Evolutionary conservation across 2,888 invertebrate genomes (phyloP).

Genomic region (Rhogogaster chlorosoma): DNA sequence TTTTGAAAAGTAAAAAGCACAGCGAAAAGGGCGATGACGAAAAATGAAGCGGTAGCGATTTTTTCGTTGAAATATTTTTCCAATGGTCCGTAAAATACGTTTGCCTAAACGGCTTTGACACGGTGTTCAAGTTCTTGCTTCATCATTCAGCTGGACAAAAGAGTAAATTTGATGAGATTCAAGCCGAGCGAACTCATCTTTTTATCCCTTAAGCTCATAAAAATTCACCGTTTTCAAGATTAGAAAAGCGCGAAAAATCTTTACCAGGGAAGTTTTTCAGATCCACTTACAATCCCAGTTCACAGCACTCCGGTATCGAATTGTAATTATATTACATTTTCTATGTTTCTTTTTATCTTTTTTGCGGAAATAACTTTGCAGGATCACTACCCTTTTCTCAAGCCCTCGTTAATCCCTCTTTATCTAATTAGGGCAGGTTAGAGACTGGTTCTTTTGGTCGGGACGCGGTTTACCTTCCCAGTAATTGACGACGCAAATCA

Average conservation of each 20-base stretch:
- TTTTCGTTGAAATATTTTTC: neutral
- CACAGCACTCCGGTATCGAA: neutral
- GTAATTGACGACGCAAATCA: conserved; percentile 44
- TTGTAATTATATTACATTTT: neutral
- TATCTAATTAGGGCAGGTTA: conserved; percentile 64
- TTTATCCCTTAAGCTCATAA: neutral
- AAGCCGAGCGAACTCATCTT: neutral
- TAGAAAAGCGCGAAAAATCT: neutral
- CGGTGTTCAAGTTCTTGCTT: neutral
- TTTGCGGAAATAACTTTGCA: neutral
- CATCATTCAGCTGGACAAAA: conserved; percentile 9
- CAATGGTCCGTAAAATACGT: neutral
- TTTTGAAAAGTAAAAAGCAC: neutral
- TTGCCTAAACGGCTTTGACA: neutral
- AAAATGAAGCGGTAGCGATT: neutral
- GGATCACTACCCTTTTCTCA: neutral
- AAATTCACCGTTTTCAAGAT: neutral
- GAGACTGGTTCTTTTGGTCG: conserved; percentile 22
- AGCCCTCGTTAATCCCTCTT: neutral
- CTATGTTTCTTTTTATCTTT: neutral
- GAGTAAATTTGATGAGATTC: neutral
- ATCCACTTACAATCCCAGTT: neutral
- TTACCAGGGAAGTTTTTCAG: neutral
- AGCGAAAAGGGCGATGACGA: neutral
- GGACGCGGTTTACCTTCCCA: conserved; percentile 2